Base-by-base conservation (phyloP, 2,888 invertebrate species). In the Andrena praecox region DNA sequence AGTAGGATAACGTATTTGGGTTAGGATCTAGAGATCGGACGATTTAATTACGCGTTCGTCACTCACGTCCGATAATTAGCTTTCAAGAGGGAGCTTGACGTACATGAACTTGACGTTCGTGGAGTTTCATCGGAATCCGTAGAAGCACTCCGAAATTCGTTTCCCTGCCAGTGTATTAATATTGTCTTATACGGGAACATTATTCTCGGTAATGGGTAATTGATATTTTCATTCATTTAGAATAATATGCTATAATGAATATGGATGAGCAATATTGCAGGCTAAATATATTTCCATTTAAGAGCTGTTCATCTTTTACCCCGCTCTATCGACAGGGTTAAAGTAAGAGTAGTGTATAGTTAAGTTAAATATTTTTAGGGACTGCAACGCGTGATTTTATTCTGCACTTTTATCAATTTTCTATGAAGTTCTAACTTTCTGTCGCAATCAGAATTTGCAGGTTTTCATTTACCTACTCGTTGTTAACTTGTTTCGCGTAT, bases 1-100 rank as follows among this genome's bases (percentile, higher is more conserved):
- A 70, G 71, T 77, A 73, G 68, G 71, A 68, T 35, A 71, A 33
- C 59, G 35, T 31, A 63, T 33, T 71, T 24, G 29, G 54, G 24
- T 31, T 56, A 50, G 8, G 24, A 8, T n/a, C 42, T 24, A 29
- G 16, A 24, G 16, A n/a, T 16, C 33, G 35, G 48, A 42, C 60
- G 20, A 80, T 72, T 76, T 71, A 84, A 75, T 84, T 68, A 70
- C 66, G 27, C 48, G 77, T 54, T 42, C n/a, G 62, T 50, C 54
- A 20, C 27, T n/a, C 29, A 27, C 31, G 20, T 27, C 6, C 10
- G 27, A 56, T 56, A 77, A 69, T 79, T 77, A 56, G 5, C 27
- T 78, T 50, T 12, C 29, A 12, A 20, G 20, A 29, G 8, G 12
- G 24, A 20, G 6, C 16, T 56, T 2, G 31, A n/a, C 20, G 4